Conservation (phyloP, 2,113 vertebrate genomes). For the Phrynosoma blainvillii region DNA sequence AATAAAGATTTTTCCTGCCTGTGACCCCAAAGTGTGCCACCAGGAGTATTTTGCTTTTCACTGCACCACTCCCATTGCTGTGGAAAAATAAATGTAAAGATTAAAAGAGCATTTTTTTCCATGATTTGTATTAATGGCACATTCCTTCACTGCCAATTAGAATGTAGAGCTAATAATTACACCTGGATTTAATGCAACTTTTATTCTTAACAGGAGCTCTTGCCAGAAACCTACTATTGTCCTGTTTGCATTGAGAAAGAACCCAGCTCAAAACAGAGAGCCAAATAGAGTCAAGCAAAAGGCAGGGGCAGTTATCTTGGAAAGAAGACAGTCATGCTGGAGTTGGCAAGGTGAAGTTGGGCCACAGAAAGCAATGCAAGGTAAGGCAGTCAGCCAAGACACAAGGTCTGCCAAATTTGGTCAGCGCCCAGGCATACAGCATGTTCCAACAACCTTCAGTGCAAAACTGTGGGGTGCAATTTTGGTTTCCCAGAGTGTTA, state of each 20-base stretch:
- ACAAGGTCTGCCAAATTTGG: background rate
- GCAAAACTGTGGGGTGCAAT: background rate
- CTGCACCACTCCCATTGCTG: too few species aligned
- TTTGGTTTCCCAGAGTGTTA: too few species aligned
- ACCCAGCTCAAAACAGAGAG: background rate
- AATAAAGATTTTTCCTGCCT: too few species aligned
- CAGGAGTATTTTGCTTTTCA: too few species aligned
- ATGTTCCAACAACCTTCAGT: background rate
- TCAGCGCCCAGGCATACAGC: background rate
- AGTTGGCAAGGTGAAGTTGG: background rate
- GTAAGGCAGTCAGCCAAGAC: background rate
- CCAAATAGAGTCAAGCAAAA: background rate
- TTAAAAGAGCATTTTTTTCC: background rate
- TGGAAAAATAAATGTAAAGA: constrained; percentile 1
- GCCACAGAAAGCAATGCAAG: background rate
- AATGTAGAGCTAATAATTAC: background rate
- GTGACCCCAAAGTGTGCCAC: background rate
- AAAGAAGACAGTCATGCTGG: background rate
- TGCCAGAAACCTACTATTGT: background rate
- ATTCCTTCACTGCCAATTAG: constrained; percentile 12
- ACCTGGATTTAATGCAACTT: constrained; percentile 13
- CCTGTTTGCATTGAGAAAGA: background rate
- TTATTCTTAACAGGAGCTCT: background rate
- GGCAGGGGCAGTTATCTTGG: background rate
- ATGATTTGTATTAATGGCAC: background rate